These are phyloP conservation scores for Galeopterus variegatus DNA, from an alignment of 2,113 vertebrate species.

Conservation along the genomic window DNA sequence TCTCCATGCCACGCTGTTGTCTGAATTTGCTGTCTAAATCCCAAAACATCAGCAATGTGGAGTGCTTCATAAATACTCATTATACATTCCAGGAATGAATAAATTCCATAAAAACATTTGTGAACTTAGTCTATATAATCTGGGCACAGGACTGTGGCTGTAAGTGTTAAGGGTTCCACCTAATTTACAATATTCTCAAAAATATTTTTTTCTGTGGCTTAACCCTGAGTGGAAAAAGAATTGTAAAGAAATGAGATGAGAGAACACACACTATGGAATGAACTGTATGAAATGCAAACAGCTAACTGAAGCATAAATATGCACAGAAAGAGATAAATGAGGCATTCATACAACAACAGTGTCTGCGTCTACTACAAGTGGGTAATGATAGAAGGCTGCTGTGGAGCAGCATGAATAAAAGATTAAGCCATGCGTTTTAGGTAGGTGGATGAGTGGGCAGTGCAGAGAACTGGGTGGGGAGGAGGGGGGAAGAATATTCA, in stretches of 20 bases:
- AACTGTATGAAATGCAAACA: background rate
- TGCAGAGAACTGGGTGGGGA: background rate
- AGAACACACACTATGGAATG: background rate
- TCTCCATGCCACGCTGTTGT: background rate
- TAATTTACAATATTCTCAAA: conserved; percentile 20
- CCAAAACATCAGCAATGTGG: background rate
- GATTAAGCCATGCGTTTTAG: conserved; percentile 36
- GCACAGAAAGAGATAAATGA: conserved; percentile 37
- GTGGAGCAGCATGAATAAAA: conserved; percentile 68
- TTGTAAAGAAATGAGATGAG: background rate
- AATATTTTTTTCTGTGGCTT: background rate
- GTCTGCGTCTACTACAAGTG: conserved; percentile 1
- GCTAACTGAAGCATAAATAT: conserved; percentile 1
- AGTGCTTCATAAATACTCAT: background rate
- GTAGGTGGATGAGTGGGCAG: conserved; percentile 40
- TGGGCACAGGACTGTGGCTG: background rate
- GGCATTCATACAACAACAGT: background rate
- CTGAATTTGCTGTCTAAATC: background rate
- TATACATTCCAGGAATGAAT: background rate
- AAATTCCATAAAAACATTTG: background rate
- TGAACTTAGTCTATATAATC: background rate
- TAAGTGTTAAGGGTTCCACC: background rate
- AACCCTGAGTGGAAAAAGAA: background rate
- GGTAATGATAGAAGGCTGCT: background rate
- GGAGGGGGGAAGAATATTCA: background rate